Conservation (phyloP, 2,888 invertebrate genomes). For the Papilio elwesi region DNA sequence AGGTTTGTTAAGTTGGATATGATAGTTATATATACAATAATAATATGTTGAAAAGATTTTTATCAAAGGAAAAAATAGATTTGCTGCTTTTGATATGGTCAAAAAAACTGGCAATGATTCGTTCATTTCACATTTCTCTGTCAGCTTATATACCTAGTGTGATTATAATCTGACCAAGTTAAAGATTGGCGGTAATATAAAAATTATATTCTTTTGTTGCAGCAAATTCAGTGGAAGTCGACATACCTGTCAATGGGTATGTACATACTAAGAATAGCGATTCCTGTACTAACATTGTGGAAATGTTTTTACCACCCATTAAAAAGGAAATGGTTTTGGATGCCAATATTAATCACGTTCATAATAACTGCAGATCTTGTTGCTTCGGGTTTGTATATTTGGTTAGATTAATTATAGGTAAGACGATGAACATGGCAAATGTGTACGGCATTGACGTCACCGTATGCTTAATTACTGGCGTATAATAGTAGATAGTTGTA, state of each 20-base stretch:
- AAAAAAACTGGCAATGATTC: no score
- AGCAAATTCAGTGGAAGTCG: conserved; percentile 72
- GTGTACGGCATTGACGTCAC: no score
- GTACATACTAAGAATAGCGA: conserved; percentile 69
- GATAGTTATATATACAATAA: no score
- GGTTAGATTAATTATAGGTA: not conserved
- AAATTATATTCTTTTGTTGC: conserved; percentile 46
- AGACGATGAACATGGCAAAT: no score
- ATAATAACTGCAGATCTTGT: conserved; percentile 80
- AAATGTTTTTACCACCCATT: conserved; percentile 69
- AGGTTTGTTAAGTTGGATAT: no score
- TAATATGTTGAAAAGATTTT: no score
- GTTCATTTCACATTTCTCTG: no score
- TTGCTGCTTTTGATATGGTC: no score
- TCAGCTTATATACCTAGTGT: not conserved
- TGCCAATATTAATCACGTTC: conserved; percentile 71
- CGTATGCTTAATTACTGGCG: no score
- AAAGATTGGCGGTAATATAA: not conserved
- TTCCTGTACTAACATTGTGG: conserved; percentile 68
- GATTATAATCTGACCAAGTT: not conserved
- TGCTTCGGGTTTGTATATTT: conserved; percentile 71
- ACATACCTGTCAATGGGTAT: conserved; percentile 72
- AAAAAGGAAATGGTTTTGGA: conserved; percentile 70
- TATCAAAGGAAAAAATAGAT: no score
- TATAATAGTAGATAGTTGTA: no score